These are phyloP conservation scores for Novumbra hubbsi DNA, from an alignment of 2,797 vertebrate species.

Conservation along the genomic window DNA sequence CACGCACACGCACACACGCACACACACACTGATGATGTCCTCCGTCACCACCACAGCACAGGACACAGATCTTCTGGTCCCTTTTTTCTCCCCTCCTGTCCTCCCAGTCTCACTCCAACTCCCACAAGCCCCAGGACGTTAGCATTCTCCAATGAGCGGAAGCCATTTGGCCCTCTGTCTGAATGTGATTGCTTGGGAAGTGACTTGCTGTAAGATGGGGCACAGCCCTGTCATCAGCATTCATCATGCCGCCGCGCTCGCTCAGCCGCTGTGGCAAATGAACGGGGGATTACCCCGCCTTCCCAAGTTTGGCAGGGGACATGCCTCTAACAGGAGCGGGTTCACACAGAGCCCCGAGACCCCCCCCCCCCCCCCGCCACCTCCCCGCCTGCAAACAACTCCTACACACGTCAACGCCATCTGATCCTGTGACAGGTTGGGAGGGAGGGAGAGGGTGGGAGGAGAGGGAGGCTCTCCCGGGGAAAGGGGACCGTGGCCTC, in stretches of 20 bases:
- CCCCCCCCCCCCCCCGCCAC: neutral
- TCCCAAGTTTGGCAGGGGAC: conserved; percentile 57
- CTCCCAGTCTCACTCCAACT: conserved; percentile 50
- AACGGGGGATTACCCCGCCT: conserved; percentile 65
- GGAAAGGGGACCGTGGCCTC: conserved; percentile 20
- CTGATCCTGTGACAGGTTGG: conserved; percentile 52
- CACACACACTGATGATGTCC: conserved; percentile 42
- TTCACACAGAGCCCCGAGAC: conserved; percentile 1
- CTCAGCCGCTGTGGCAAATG: conserved; percentile 58
- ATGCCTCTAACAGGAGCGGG: conserved; percentile 22
- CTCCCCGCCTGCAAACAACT: conserved; percentile 56
- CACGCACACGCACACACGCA: conserved; percentile 36
- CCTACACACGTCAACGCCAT: conserved; percentile 69
- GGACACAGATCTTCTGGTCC: neutral
- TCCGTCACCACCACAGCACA: neutral
- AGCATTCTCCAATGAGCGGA: conserved; percentile 69
- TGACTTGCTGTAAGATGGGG: conserved; percentile 56
- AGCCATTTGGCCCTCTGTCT: conserved; percentile 68
- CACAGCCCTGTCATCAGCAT: conserved; percentile 72
- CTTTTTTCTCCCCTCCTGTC: neutral
- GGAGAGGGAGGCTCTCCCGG: conserved; percentile 9
- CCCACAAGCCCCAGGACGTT: conserved; percentile 67
- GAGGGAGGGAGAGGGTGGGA: conserved; percentile 19
- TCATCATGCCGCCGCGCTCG: conserved; percentile 67
- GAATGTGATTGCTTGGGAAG: conserved; percentile 61